phyloP scores from a whole-genome alignment of 1,140 invertebrate species.

The Protaetia brevitarsis region DNA sequence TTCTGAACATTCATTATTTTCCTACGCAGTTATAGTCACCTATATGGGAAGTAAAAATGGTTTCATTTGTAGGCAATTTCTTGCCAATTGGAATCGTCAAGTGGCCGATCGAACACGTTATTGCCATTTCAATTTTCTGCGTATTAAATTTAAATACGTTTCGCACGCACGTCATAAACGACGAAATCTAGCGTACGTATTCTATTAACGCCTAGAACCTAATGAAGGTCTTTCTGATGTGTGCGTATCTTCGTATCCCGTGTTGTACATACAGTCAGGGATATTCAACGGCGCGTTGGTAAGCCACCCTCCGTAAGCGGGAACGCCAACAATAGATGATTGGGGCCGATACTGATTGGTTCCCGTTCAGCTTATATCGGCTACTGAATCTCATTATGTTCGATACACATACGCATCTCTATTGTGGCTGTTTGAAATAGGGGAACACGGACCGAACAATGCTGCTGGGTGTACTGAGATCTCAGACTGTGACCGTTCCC shows the following conservation, averaged over 20 bases:
- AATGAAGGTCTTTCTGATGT: background rate
- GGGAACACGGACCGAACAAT: conserved; percentile 30
- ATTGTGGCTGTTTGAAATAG: conserved; percentile 35
- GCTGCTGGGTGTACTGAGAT: background rate
- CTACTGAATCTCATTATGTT: conserved; percentile 41
- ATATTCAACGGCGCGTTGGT: too few relatives aligned
- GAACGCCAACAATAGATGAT: conserved; percentile 35
- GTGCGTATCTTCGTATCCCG: background rate
- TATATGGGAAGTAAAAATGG: too few relatives aligned
- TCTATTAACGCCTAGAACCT: background rate
- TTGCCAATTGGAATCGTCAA: background rate
- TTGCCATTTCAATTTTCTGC: conserved; percentile 1
- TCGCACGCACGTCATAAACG: background rate
- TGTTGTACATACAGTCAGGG: background rate
- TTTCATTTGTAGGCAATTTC: background rate
- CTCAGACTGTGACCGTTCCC: conserved; percentile 31
- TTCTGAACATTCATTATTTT: too few relatives aligned
- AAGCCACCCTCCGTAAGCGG: conserved; percentile 31
- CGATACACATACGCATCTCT: conserved; percentile 40
- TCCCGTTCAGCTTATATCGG: conserved; percentile 35
- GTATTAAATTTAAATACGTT: background rate
- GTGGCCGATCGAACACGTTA: background rate
- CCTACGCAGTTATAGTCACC: too few relatives aligned
- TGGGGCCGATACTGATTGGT: conserved; percentile 40
- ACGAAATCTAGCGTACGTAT: background rate